Conservation (phyloP, 2,797 vertebrate species). For the Acipenser ruthenus region DNA sequence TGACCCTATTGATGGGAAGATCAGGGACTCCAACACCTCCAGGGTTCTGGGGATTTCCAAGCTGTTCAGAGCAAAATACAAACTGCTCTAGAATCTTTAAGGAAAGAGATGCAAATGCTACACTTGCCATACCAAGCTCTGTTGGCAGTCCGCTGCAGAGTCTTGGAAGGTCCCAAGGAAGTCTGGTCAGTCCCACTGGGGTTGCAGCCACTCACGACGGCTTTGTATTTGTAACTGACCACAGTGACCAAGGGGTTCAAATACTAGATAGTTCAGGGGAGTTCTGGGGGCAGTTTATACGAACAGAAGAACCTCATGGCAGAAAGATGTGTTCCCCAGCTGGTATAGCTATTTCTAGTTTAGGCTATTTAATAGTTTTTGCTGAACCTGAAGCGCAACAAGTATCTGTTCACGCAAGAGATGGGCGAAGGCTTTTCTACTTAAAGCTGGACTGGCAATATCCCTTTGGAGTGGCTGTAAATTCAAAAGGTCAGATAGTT, state of each 20-base stretch:
- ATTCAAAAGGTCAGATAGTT: neutral
- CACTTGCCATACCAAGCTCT: neutral
- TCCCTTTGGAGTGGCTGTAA: slow-evolving; percentile 14
- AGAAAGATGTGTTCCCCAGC: neutral
- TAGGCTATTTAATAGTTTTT: slow-evolving; percentile 13
- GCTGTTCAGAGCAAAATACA: slow-evolving; percentile 10
- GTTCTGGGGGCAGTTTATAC: too few species aligned
- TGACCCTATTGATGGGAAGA: neutral
- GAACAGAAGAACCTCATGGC: neutral
- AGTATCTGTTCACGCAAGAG: neutral
- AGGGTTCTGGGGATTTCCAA: slow-evolving; percentile 15
- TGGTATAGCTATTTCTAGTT: slow-evolving; percentile 9
- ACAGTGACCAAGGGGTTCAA: neutral
- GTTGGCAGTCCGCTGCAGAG: neutral
- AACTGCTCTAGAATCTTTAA: neutral
- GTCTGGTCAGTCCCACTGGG: slow-evolving; percentile 2
- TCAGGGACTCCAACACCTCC: slow-evolving; percentile 2
- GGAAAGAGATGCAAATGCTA: neutral
- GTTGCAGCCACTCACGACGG: slow-evolving; percentile 8
- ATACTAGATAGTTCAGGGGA: slow-evolving; percentile 2
- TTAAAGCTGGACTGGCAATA: slow-evolving; percentile 11
- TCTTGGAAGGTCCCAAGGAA: neutral
- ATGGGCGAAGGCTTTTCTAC: slow-evolving; percentile 4
- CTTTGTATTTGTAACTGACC: slow-evolving; percentile 7
- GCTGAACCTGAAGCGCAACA: slow-evolving; percentile 3